Evolutionary conservation across 2,888 invertebrate species (phyloP).

Genomic region (Brenthis hecate): DNA sequence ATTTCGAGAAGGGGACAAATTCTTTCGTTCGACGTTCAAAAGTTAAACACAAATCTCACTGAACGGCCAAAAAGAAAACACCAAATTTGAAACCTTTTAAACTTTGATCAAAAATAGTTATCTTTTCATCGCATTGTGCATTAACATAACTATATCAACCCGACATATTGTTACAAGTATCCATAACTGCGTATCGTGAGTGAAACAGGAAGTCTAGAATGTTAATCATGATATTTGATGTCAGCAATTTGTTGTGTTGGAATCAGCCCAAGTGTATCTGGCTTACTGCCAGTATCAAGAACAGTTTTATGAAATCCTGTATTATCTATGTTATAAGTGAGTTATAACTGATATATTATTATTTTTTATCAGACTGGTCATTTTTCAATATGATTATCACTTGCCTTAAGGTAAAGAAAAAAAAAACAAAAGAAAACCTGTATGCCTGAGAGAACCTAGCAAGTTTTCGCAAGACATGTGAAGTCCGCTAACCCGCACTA

Average conservation of each 20-base stretch:
- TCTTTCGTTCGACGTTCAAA: too few relatives aligned
- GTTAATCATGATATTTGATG: conserved; percentile 40
- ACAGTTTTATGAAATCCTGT: conserved; percentile 29
- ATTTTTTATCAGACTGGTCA: not conserved
- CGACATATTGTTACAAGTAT: conserved; percentile 4
- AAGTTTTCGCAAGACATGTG: too few relatives aligned
- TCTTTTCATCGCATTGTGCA: not conserved
- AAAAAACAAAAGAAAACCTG: too few relatives aligned
- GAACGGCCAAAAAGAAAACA: too few relatives aligned
- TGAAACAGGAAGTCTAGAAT: conserved; percentile 31
- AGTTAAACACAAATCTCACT: too few relatives aligned
- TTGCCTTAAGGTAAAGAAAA: too few relatives aligned
- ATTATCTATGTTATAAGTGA: conserved; percentile 24
- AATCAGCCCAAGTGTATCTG: conserved; percentile 23
- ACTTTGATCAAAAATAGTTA: not conserved
- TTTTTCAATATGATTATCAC: too few relatives aligned
- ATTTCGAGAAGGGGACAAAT: too few relatives aligned
- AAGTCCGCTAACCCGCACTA: too few relatives aligned
- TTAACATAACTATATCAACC: not conserved
- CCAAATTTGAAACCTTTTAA: not conserved
- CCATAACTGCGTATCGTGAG: not conserved
- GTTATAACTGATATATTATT: conserved; percentile 21
- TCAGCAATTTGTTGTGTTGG: conserved; percentile 39
- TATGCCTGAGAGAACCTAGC: too few relatives aligned
- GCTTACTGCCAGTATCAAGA: conserved; percentile 29